Evolutionary conservation across 2,888 invertebrate genomes (phyloP), one percentile per base, ranked within the genome.

Genomic region (Lasiommata megera): DNA sequence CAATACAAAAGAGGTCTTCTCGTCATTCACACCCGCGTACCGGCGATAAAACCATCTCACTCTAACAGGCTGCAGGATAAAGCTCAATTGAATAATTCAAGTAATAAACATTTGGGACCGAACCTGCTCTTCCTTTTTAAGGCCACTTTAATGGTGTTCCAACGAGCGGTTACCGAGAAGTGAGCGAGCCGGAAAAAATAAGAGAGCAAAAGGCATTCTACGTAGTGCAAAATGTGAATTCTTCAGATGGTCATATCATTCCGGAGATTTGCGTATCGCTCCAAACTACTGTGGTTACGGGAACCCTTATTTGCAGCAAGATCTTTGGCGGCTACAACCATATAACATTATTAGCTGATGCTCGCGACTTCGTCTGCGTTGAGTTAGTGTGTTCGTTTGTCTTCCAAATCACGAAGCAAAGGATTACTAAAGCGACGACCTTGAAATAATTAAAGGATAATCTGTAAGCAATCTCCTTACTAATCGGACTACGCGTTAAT

Each of bases 221-320:
- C 66, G 69, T 69, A 70, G 67, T 66, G 71, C 70, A 68, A 71
- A 72, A 70, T 67, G 67, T 64, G 59, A 67, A 68, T 70, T 62
- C 68, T 67, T 62, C 53, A 64, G 61, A 65, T 65, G 58, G 60
- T 58, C 61, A 64, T 50, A 60, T 60, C 63, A 66, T 69, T 60
- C 64, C 62, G 31, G 28, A 62, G 60, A 59, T 65, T 57, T 50
- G 51, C 44, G 41, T 17, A 31, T 34, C 51, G 54, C 46, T 29
- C 28, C 6, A 29, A 29, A 40, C 34, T 11, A 52, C 14, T 44
- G 50, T 18, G 14, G 12, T 37, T 12, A 36, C 41, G 52, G 16
- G 41, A 52, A 41, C n/a, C 40, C 11, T 29, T 23, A 23, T 23
- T 23, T 23, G 23, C 23, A n/a, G n/a, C n/a, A 23, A 23, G 23